These are phyloP conservation scores for Percina caprodes DNA, from an alignment of 2,113 vertebrate genomes.

Conservation along the genomic window DNA sequence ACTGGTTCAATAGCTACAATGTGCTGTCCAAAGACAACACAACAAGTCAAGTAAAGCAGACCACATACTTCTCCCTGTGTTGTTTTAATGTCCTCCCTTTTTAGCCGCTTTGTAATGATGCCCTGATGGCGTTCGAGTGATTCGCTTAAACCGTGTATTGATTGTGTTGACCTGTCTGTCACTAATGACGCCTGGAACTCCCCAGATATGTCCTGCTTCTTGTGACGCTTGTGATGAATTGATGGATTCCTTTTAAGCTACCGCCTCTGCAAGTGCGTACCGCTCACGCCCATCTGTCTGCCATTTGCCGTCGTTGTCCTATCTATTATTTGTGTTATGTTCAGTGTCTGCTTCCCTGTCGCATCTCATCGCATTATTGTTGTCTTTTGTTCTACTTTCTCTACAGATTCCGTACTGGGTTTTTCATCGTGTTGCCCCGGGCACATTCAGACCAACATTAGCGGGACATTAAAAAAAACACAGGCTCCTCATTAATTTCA, in stretches of 20 bases:
- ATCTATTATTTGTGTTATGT: neutral
- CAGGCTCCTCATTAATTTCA: slow-evolving; percentile 25
- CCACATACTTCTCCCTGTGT: neutral
- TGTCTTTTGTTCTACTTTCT: slow-evolving; percentile 35
- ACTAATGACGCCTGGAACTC: slow-evolving; percentile 33
- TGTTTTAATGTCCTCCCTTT: slow-evolving; percentile 12
- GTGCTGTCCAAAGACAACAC: neutral
- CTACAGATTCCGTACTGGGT: neutral
- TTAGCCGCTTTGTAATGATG: slow-evolving; percentile 37
- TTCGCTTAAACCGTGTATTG: slow-evolving; percentile 54
- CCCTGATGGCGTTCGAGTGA: slow-evolving; percentile 60
- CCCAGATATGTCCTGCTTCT: slow-evolving; percentile 18
- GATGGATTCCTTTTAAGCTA: slow-evolving; percentile 23
- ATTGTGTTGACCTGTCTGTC: slow-evolving; percentile 47
- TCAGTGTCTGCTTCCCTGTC: neutral
- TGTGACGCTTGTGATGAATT: slow-evolving; percentile 16
- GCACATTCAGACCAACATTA: slow-evolving; percentile 5
- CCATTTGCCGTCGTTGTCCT: neutral
- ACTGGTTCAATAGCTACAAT: slow-evolving; percentile 12
- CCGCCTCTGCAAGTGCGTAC: neutral
- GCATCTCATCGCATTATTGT: slow-evolving; percentile 21
- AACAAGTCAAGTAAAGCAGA: neutral
- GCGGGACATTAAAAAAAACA: slow-evolving; percentile 36
- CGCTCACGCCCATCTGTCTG: neutral
- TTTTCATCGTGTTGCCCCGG: slow-evolving; percentile 5